Base-by-base conservation (phyloP, 2,888 invertebrate genomes). In the Orchesellides sinensis region DNA sequence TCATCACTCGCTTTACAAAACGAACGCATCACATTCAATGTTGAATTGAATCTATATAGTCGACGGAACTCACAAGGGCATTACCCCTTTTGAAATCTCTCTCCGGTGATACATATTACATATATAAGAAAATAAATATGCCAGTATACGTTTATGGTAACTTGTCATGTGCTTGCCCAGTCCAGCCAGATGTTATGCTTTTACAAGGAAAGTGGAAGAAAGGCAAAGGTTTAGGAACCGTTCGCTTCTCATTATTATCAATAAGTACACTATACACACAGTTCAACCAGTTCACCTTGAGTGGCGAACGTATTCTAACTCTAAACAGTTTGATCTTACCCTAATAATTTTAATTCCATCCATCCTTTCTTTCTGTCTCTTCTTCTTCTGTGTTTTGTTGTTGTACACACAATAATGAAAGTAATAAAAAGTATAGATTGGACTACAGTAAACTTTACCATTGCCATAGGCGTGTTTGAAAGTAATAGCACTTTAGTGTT, bases 381-480 rank as follows among this genome's bases (percentile, higher is more conserved):
- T 12, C 4, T 3, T 23, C n/a, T 54, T 25, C 29, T 59, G n/a
- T 6, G 8, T 59, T 27, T 2, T 47, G 47, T 47, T 47, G 19
- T 19, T 29, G 32, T 10, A 40, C 40, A 40, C 10, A 40, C n/a
- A 14, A 5, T n/a, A 40, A 40, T 14, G 40, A 8, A 40, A 40
- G 40, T 14, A 5, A 40, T 2, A 40, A 32, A 5, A 32, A 47
- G 47, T 47, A n/a, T n/a, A 52, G n/a, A n/a, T n/a, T 10, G 5
- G 32, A 5, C 10, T 32, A 5, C 5, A 32, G 5, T 32, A 5
- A 40, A 40, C 40, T n/a, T 40, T 40, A 14, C 10, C 2, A 40
- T 4, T 52, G 52, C 75, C 12, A 65, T 19, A 75, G 66, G 66
- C 75, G 66, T 66, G 66, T 56, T 66, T 56, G 45, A 47, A 66